Evolutionary conservation across 2,113 vertebrate species (phyloP), one percentile per base, ranked within the genome.

Genomic region (Ia io): DNA sequence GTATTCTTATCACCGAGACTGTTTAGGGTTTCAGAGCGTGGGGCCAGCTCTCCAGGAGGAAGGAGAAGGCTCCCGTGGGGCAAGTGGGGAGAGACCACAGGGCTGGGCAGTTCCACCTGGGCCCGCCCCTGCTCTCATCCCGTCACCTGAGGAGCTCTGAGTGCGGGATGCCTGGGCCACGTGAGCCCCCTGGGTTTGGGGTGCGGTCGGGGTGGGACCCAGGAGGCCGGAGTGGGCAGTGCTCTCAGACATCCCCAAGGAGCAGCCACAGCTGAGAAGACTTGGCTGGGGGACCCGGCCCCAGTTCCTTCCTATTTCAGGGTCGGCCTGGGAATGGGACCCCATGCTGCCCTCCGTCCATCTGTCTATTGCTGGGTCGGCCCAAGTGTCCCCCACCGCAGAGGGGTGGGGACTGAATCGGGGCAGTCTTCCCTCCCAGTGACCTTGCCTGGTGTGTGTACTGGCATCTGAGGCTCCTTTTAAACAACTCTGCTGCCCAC

Each of bases 371-470:
- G 28, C 83, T 28, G 17, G 49, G n/a, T 16, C 2, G 5, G 69
- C 42, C 83, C 73, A 51, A 9, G 30, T 5, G 5, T 3, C 56
- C 1, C 0, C 22, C n/a, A n/a, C 32, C 40, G 3, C 49, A 0
- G 4, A 35, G 37, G 53, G 3, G 2, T 8, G 18, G 28, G 32
- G 37, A 7, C 53, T 4, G 49, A 40, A 17, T 2, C 17, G 9
- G 42, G 8, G 12, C 1, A 7, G 49, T 49, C 79, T 37, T 14
- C 8, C 35, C 32, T 80, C 1, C 67, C 7, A 1, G 53, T 0
- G 61, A n/a, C 65, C 63, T 47, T 28, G 42, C 44, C 30, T 0
- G 0, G 9, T 6, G 23, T 1, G 10, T 17, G 30, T 6, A 1
- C 35, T 14, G 51, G 4, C 53, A 20, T 2, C 67, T 0, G 32